These are phyloP conservation scores for Rotaria macrura DNA, from an alignment of 2,888 invertebrate genomes.

Conservation along the genomic window DNA sequence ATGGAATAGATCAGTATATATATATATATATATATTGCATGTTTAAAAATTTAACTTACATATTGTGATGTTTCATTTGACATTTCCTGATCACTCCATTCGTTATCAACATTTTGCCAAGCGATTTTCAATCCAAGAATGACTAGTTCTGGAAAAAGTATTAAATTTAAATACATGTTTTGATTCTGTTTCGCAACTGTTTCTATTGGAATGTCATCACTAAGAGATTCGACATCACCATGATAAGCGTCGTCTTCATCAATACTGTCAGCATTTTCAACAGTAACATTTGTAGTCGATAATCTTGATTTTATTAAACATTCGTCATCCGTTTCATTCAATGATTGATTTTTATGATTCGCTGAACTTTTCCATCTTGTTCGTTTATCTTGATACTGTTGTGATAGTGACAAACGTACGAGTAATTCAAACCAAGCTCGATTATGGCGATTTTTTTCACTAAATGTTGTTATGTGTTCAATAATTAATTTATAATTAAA, in stretches of 20 bases:
- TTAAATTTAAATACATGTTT: not conserved
- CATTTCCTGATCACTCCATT: not conserved
- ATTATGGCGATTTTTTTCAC: not conserved
- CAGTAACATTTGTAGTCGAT: not conserved
- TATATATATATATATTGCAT: no score
- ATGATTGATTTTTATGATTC: not conserved
- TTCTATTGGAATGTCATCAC: not conserved
- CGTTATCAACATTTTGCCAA: constrained; percentile 14
- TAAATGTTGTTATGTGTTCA: not conserved
- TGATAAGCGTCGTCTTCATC: not conserved
- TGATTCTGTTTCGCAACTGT: not conserved
- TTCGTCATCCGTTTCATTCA: not conserved
- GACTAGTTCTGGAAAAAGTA: not conserved
- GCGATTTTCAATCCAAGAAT: not conserved
- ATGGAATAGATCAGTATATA: no score
- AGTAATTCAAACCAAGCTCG: not conserved
- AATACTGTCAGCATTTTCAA: not conserved
- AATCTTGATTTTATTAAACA: not conserved
- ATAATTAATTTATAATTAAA: not conserved
- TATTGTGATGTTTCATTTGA: not conserved
- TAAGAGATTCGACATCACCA: not conserved
- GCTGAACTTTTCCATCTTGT: not conserved
- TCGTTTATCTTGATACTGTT: not conserved
- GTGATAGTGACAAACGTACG: not conserved
- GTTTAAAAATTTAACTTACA: not conserved